Evolutionary conservation across 2,797 vertebrate species (phyloP).

Genomic region (Siniperca obscura): DNA sequence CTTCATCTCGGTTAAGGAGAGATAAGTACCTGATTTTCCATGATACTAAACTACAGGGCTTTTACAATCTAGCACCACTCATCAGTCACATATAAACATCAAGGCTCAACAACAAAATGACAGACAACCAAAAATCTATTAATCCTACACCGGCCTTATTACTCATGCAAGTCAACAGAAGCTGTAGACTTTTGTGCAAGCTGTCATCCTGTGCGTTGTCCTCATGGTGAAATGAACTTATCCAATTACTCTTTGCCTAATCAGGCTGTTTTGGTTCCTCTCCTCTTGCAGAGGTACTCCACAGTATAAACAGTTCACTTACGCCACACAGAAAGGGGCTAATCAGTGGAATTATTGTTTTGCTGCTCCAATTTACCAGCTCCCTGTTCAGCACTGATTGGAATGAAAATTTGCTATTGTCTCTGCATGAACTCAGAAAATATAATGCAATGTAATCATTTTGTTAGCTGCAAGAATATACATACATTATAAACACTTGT

Average conservation of each 20-base stretch:
- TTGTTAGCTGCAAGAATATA: slow-evolving; percentile 78
- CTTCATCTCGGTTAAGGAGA: slow-evolving; percentile 34
- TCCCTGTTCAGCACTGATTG: slow-evolving; percentile 99
- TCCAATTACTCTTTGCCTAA: slow-evolving; percentile 99
- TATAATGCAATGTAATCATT: slow-evolving; percentile 86
- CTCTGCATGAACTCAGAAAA: slow-evolving; percentile 84
- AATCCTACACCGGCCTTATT: slow-evolving; percentile 75
- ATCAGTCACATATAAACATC: slow-evolving; percentile 21
- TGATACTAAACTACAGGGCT: slow-evolving; percentile 30
- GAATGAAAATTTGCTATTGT: slow-evolving; percentile 96
- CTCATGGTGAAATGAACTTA: slow-evolving; percentile 99
- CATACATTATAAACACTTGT: slow-evolving; percentile 79
- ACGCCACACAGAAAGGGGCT: slow-evolving; percentile 99
- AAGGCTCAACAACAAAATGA: slow-evolving; percentile 42
- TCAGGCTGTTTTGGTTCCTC: slow-evolving; percentile 99
- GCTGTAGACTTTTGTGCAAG: slow-evolving; percentile 94
- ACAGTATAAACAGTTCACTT: slow-evolving; percentile 99
- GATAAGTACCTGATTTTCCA: slow-evolving; percentile 44
- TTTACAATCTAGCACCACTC: slow-evolving; percentile 45
- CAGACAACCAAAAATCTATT: slow-evolving; percentile 26
- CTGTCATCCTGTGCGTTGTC: slow-evolving; percentile 97
- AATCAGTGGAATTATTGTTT: slow-evolving; percentile 99
- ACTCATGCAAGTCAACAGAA: slow-evolving; percentile 92
- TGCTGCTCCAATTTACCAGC: slow-evolving; percentile 99
- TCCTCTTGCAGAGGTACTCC: slow-evolving; percentile 99